Conservation (phyloP, 2,113 vertebrate species). For the Paratilapia polleni region DNA sequence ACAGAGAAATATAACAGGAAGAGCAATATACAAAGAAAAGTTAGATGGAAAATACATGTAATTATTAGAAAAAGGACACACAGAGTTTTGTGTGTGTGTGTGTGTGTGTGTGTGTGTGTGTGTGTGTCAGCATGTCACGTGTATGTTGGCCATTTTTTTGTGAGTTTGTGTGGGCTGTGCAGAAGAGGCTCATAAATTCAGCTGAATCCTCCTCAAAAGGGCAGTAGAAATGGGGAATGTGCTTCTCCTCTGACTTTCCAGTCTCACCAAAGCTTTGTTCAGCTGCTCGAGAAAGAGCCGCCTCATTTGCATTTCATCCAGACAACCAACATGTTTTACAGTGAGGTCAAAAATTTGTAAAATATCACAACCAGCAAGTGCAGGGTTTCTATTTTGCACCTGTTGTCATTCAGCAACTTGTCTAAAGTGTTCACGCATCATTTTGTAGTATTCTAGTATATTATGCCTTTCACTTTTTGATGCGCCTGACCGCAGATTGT, state of each 20-base stretch:
- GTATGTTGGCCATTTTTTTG: not conserved
- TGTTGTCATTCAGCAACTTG: not conserved
- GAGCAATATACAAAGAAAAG: no score
- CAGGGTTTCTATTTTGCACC: not conserved
- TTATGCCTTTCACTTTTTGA: not conserved
- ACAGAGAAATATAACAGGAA: no score
- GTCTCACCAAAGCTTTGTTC: not conserved
- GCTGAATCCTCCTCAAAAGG: not conserved
- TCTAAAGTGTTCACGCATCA: not conserved
- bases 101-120: not conserved
- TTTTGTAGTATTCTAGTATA: not conserved
- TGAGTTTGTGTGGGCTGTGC: not conserved
- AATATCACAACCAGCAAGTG: not conserved
- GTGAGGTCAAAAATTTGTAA: not conserved
- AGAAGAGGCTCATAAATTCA: not conserved
- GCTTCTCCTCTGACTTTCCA: not conserved
- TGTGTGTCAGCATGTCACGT: not conserved
- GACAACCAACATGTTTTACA: not conserved
- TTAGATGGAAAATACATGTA: no score
- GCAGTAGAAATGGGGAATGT: not conserved
- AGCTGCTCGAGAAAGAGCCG: not conserved
- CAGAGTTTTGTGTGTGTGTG: no score
- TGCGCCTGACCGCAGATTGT: not conserved
- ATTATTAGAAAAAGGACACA: no score
- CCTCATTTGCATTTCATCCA: not conserved